phyloP scores from a whole-genome alignment of 2,888 invertebrate species.

The Acanthosepion esculentum region DNA sequence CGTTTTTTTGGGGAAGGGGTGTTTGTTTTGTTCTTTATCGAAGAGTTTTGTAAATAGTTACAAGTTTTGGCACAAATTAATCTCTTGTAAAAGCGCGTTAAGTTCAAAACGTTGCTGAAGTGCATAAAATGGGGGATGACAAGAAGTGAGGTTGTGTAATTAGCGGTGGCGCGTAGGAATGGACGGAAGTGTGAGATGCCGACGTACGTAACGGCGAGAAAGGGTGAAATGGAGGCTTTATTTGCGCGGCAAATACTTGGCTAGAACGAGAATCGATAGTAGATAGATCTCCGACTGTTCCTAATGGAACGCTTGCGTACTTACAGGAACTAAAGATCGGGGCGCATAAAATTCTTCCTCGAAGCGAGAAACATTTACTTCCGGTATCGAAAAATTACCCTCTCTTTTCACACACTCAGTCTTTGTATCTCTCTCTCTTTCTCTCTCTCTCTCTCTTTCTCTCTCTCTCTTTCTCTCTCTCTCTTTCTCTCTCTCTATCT shows the following conservation, averaged over 20 bases:
- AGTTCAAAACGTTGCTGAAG: too few species aligned
- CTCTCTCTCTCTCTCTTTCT: constrained; percentile 33
- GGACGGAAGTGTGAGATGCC: neutral
- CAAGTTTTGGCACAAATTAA: too few species aligned
- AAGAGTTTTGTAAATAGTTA: too few species aligned
- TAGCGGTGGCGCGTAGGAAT: neutral
- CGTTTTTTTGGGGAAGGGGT: too few species aligned
- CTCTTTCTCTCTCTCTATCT: too few species aligned
- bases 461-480: constrained; percentile 33
- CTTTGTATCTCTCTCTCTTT: constrained; percentile 33
- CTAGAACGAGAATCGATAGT: neutral
- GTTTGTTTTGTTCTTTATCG: too few species aligned
- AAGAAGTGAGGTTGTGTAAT: too few species aligned
- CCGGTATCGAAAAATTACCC: neutral
- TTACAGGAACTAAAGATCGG: neutral
- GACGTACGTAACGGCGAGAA: neutral
- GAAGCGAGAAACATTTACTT: neutral
- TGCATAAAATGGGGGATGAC: too few species aligned
- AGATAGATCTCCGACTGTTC: neutral
- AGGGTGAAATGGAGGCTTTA: neutral
- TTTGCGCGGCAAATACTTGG: neutral
- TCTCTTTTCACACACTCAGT: neutral
- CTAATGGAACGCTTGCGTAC: neutral
- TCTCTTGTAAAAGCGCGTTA: too few species aligned
- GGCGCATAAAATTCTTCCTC: neutral